A percentile compares a stretch with the other conserved stretches of the same genome.
Evolutionary conservation across 2,888 invertebrate species (phyloP).

Genomic region (Sclerodermus sp.): DNA sequence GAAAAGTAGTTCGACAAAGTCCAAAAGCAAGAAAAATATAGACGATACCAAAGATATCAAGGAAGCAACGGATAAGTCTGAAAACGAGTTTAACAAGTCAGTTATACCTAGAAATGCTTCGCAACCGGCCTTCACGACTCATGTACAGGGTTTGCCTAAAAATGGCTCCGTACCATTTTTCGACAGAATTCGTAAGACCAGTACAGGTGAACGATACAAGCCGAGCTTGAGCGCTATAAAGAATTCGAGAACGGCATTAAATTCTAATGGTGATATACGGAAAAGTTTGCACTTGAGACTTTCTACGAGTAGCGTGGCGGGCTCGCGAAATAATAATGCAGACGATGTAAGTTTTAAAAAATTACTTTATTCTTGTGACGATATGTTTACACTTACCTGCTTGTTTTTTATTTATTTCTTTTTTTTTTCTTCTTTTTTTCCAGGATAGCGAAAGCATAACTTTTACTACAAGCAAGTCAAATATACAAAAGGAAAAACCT

Average conservation of each 20-base stretch:
- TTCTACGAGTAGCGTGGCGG: conserved; percentile 63
- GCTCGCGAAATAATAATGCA: conserved; percentile 64
- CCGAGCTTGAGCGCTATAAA: conserved; percentile 82
- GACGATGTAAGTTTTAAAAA: conserved; percentile 57
- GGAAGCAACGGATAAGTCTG: conserved; percentile 39
- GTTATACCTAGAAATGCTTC: conserved; percentile 82
- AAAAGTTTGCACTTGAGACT: conserved; percentile 62
- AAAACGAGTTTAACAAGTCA: conserved; percentile 55
- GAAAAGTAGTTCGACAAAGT: conserved; percentile 45
- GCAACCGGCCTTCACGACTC: conserved; percentile 81
- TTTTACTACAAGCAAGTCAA: conserved; percentile 61
- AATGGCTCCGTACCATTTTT: conserved; percentile 91
- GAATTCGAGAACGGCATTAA: conserved; percentile 74
- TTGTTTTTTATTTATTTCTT: background rate
- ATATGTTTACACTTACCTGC: background rate
- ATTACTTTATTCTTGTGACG: background rate
- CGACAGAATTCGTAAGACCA: conserved; percentile 82
- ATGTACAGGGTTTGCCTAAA: conserved; percentile 75
- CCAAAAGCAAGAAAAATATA: conserved; percentile 46
- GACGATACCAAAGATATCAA: conserved; percentile 55
- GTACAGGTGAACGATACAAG: conserved; percentile 80
- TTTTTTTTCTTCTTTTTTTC: conserved; percentile 23
- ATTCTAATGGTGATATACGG: conserved; percentile 76
- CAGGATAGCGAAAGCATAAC: conserved; percentile 73
- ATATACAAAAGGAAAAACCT: conserved; percentile 60